Conservation (phyloP, 2,888 invertebrate species). For the Amiota minor region DNA sequence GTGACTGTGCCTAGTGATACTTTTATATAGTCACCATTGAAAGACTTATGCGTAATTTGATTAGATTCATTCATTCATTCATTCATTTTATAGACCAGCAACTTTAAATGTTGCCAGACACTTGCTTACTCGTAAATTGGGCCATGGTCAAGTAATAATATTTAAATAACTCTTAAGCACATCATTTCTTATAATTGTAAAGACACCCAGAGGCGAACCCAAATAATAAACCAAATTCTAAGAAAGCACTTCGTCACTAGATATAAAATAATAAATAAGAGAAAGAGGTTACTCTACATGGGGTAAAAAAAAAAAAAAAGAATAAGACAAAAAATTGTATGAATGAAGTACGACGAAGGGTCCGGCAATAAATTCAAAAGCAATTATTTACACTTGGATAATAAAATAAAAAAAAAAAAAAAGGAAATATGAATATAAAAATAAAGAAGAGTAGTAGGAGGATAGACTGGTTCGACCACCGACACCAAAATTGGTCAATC, state of each 20-base stretch:
- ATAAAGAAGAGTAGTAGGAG: background rate
- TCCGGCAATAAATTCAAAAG: slow-evolving; percentile 57
- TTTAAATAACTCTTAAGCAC: slow-evolving; percentile 23
- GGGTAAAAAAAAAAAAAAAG: slow-evolving; percentile 1
- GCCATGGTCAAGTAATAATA: slow-evolving; percentile 15
- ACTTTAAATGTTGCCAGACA: background rate
- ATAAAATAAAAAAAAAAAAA: slow-evolving; percentile 46
- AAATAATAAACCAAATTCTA: slow-evolving; percentile 28
- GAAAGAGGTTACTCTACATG: too few relatives aligned
- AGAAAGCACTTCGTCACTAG: background rate
- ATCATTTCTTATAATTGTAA: slow-evolving; percentile 59
- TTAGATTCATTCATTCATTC: background rate
- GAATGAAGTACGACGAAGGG: slow-evolving; percentile 35
- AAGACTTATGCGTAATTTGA: background rate
- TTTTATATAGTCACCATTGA: background rate
- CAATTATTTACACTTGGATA: slow-evolving; percentile 64
- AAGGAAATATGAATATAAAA: background rate
- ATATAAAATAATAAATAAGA: too few relatives aligned
- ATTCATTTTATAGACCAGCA: background rate
- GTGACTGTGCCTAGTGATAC: too few relatives aligned
- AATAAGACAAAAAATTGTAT: slow-evolving; percentile 35
- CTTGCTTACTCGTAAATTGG: slow-evolving; percentile 43
- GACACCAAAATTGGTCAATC: too few relatives aligned
- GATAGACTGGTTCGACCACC: background rate
- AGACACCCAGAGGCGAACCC: background rate